phyloP scores from a whole-genome alignment of 2,797 vertebrate genomes.

The Cyprinodon diabolis region DNA sequence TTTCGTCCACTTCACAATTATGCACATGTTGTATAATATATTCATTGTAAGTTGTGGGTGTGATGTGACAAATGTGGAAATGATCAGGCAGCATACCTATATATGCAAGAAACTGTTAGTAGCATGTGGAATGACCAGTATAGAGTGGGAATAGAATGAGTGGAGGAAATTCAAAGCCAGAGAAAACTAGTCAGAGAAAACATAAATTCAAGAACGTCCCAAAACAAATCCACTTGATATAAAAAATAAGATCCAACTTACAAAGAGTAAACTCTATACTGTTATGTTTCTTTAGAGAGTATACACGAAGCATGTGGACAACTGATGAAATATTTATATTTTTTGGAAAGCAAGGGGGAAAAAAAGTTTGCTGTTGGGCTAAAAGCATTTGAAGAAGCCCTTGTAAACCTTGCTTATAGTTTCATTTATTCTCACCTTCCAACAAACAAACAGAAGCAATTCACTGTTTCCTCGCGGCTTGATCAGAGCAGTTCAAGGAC shows the following conservation, averaged over 20 bases:
- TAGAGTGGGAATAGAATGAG: too few species aligned
- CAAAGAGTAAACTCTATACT: neutral
- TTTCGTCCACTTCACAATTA: too few species aligned
- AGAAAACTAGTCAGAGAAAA: neutral
- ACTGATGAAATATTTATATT: slow-evolving; percentile 49
- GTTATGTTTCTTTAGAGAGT: neutral
- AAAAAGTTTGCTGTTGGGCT: slow-evolving; percentile 19
- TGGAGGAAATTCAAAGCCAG: too few species aligned
- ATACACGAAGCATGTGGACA: slow-evolving; percentile 24
- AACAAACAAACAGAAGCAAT: slow-evolving; percentile 62
- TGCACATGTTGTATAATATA: too few species aligned
- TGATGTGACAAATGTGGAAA: too few species aligned
- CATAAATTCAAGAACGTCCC: neutral
- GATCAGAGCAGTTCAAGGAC: slow-evolving; percentile 57
- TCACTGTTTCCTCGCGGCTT: slow-evolving; percentile 40
- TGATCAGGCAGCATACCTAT: too few species aligned
- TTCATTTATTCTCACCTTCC: slow-evolving; percentile 35
- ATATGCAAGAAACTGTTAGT: too few species aligned
- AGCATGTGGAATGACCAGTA: too few species aligned
- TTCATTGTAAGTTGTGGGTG: too few species aligned
- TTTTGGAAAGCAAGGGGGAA: slow-evolving; percentile 5
- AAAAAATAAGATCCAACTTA: neutral
- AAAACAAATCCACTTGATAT: neutral
- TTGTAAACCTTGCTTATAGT: slow-evolving; percentile 41
- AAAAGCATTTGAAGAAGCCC: slow-evolving; percentile 42